Base-by-base conservation (phyloP, 2,888 invertebrate species). In the Bugulina stolonifera region DNA sequence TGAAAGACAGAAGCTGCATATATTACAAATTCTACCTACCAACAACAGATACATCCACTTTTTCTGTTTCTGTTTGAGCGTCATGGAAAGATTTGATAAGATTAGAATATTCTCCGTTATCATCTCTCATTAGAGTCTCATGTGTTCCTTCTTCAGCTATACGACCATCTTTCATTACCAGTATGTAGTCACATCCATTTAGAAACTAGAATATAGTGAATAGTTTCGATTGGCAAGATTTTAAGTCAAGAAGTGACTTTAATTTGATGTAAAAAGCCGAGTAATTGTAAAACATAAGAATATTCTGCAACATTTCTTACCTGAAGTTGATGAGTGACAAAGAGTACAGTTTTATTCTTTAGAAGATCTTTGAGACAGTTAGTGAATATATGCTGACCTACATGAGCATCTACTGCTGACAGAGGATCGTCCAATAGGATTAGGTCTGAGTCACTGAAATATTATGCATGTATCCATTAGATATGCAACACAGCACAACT, bases 91-190 rank as follows among this genome's bases (percentile, higher is more conserved):
- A 32, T 32, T 64, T 64, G n/a, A 78, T 77, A 0, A 82, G 75
- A n/a, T 72, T 69, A 18, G 76, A 77, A 75, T 86, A 86, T 71
- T 85, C 83, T 57, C 79, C 78, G 58, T 80, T 79, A n/a, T n/a
- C n/a, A 54, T 72, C 74, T 2, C 80, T 77, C 81, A 88, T 83
- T 32, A 89, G 81, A 58, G 86, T 81, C 0, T 83, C 80, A 76
- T 89, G 89, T 34, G 85, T 84, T 14, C 89, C 89, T 73, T 85
- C 81, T 75, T 88, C 88, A 1, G 84, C 81, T 32, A 89, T 86
- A 73, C 81, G 79, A 0, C 89, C 89, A 69, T 87, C 86, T 72
- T 86, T 86, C 84, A 89, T 83, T 74, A 88, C 86, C 52, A 88
- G 81, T 43, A 89, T 86, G 73, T 87, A 84, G 81, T 89, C 87